Percentiles rank a stretch among this genome's conserved stretches.
Conservation (phyloP, 2,797 vertebrate genomes). For the Coccyzus lansbergi region DNA sequence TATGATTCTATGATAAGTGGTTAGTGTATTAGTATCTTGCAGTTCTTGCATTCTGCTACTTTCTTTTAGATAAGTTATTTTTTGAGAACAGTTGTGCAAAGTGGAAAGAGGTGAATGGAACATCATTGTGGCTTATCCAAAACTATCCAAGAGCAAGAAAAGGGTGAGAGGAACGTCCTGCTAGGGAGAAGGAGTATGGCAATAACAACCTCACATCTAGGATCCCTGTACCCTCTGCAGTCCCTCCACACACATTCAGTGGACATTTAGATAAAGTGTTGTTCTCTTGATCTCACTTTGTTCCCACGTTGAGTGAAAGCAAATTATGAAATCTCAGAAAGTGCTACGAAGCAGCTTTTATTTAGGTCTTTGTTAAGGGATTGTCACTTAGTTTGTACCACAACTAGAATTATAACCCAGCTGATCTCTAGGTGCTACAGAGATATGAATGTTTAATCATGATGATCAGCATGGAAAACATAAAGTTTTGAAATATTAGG, state of each 20-base stretch:
- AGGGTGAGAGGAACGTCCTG: background rate
- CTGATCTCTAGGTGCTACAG: constrained; percentile 35
- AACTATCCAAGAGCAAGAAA: background rate
- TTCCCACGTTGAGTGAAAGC: background rate
- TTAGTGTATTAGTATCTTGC: background rate
- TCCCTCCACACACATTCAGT: background rate
- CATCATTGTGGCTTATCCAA: background rate
- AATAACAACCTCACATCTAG: background rate
- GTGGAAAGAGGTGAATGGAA: background rate
- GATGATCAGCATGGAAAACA: constrained; percentile 3
- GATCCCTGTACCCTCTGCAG: background rate
- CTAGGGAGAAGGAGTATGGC: background rate
- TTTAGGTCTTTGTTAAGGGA: background rate
- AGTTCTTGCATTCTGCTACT: background rate
- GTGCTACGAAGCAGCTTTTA: background rate
- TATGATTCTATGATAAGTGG: too few relatives aligned
- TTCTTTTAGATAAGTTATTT: background rate
- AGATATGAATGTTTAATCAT: constrained; percentile 42
- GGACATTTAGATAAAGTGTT: background rate
- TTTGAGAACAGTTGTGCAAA: background rate
- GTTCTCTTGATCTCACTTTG: background rate
- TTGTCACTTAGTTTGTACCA: background rate
- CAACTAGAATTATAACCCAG: background rate
- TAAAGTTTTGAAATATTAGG: constrained; percentile 21
- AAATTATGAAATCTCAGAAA: background rate